Evolutionary conservation across 2,797 vertebrate genomes (phyloP).

Genomic region (Poeciliopsis gracilis): DNA sequence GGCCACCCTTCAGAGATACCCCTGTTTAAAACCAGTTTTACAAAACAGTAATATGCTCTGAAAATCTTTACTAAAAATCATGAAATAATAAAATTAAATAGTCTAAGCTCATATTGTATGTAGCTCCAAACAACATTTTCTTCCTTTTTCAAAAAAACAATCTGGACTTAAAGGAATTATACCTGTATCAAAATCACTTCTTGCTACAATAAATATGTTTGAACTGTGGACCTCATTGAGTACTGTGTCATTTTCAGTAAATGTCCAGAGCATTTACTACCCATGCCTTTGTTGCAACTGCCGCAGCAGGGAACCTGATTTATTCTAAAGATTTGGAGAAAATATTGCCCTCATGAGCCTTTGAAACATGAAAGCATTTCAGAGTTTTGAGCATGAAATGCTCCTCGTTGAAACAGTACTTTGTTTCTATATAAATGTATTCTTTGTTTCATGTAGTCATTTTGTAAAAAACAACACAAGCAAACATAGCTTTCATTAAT

Average conservation of each 20-base stretch:
- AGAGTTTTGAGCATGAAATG: not conserved
- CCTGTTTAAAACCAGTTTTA: not conserved
- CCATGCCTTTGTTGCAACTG: conserved; percentile 32
- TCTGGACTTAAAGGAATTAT: conserved; percentile 30
- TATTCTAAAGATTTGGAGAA: not conserved
- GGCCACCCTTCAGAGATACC: not conserved
- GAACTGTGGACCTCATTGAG: conserved; percentile 60
- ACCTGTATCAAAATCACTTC: conserved; percentile 25
- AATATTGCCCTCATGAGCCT: conserved; percentile 17
- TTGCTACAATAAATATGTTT: conserved; percentile 8
- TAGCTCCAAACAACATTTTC: conserved; percentile 16
- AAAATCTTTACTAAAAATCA: not conserved
- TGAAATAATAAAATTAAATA: not conserved
- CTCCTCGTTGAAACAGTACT: not conserved
- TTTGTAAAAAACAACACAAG: not conserved
- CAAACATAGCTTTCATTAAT: not conserved
- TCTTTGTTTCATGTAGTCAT: not conserved
- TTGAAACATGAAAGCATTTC: not conserved
- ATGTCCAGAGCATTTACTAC: conserved; percentile 18
- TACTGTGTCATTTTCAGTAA: conserved; percentile 63
- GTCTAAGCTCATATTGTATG: not conserved
- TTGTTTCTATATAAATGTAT: not conserved
- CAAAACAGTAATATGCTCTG: not conserved
- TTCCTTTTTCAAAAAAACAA: conserved; percentile 3
- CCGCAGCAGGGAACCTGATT: not conserved